These are phyloP conservation scores for Drosophila nikananu DNA, from an alignment of 1,140 invertebrate species.

Conservation along the genomic window DNA sequence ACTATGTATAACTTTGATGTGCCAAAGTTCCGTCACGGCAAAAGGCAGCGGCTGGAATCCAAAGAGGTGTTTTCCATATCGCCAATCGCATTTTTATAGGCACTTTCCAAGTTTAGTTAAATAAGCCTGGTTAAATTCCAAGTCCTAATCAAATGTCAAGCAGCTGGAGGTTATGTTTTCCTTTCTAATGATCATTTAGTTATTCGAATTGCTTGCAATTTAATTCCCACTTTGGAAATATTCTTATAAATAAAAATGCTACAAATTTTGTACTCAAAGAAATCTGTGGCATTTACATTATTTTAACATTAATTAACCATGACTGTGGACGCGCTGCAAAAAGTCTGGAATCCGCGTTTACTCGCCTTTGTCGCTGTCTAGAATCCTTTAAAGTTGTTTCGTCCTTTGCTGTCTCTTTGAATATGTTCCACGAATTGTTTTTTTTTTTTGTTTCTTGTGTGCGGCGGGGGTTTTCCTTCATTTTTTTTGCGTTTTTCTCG, in stretches of 20 bases:
- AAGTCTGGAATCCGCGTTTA: neutral
- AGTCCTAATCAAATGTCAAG: neutral
- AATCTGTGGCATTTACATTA: neutral
- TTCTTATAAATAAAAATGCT: neutral
- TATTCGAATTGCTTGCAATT: too few species aligned
- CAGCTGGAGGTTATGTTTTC: too few species aligned
- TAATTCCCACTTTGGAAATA: neutral
- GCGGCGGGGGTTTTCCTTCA: conserved; percentile 8
- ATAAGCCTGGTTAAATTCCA: neutral
- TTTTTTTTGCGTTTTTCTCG: neutral
- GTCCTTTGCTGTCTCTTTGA: conserved; percentile 41
- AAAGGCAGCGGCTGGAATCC: conserved; percentile 1
- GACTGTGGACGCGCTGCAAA: neutral
- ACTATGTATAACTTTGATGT: conserved; percentile 24
- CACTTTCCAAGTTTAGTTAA: neutral
- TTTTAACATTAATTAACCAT: conserved; percentile 1
- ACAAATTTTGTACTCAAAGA: neutral
- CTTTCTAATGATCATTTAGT: too few species aligned
- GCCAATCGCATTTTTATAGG: conserved; percentile 11
- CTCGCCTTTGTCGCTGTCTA: neutral
- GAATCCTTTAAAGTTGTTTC: conserved; percentile 41
- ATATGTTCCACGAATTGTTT: conserved; percentile 72
- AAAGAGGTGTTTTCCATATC: conserved; percentile 10
- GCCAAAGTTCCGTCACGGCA: conserved; percentile 16
- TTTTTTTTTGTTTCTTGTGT: conserved; percentile 12